Evolutionary conservation across 1,140 invertebrate genomes (phyloP).

Genomic region (Hypothenemus hampei): DNA sequence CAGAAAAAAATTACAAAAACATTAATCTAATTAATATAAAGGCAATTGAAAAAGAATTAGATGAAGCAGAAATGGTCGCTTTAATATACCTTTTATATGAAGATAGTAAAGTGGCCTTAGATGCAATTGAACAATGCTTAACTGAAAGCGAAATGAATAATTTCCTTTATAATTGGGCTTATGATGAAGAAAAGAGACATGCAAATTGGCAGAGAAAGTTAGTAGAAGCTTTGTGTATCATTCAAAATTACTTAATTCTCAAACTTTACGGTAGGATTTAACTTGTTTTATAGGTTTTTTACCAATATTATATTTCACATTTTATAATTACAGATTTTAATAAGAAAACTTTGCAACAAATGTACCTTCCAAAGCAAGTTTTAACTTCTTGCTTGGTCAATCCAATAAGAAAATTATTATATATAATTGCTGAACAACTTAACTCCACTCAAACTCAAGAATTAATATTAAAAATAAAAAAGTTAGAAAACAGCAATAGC

Average conservation of each 20-base stretch:
- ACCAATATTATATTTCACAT: no score
- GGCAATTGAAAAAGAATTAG: constrained; percentile 24
- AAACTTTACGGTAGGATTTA: no score
- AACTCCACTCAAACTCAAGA: constrained; percentile 11
- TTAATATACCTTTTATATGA: constrained; percentile 35
- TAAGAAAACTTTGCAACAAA: constrained; percentile 21
- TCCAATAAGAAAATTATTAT: constrained; percentile 30
- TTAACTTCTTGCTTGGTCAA: constrained; percentile 21
- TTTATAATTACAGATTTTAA: constrained; percentile 31
- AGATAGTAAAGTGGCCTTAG: constrained; percentile 21
- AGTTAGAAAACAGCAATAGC: constrained; percentile 21
- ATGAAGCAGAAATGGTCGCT: constrained; percentile 32
- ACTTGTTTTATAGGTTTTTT: no score
- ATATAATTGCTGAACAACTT: constrained; percentile 34
- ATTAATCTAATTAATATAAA: not conserved
- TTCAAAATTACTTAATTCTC: constrained; percentile 36
- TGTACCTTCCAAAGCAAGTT: constrained; percentile 28
- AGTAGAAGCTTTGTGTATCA: constrained; percentile 35
- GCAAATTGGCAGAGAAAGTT: constrained; percentile 31
- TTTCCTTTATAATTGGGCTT: constrained; percentile 27
- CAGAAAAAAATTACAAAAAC: not conserved
- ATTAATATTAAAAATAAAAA: constrained; percentile 27
- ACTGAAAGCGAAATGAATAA: not conserved
- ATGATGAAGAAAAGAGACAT: constrained; percentile 10
- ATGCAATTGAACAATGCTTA: constrained; percentile 17